Conservation (phyloP, 2,888 invertebrate species). For the Uloborus plumipes region DNA sequence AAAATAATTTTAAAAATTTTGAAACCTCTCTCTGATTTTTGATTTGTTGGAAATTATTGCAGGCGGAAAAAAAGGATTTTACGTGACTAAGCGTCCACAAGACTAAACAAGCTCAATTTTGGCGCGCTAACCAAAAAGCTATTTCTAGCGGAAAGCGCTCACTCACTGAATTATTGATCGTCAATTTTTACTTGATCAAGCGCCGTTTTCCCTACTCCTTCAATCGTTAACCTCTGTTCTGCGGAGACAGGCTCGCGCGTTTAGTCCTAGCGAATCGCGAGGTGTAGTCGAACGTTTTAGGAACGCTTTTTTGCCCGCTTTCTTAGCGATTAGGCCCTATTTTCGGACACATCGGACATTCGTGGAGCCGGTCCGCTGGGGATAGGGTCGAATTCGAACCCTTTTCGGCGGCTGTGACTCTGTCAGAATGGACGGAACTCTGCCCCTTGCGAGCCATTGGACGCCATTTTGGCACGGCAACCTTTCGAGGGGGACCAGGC, state of each 20-base stretch:
- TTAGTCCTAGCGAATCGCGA: conserved; percentile 51
- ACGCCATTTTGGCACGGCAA: conserved; percentile 53
- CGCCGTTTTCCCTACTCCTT: conserved; percentile 38
- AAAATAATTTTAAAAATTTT: no score
- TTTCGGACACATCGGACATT: conserved; percentile 13
- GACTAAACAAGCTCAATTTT: conserved; percentile 41
- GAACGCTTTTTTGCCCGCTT: conserved; percentile 19
- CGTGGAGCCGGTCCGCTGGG: background rate
- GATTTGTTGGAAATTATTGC: no score
- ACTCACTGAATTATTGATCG: conserved; percentile 55
- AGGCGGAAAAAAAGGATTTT: no score
- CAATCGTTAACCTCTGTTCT: conserved; percentile 44
- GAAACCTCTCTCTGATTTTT: no score
- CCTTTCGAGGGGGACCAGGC: conserved; percentile 35
- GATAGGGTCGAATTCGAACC: background rate
- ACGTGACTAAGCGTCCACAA: background rate
- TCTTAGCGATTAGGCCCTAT: conserved; percentile 10
- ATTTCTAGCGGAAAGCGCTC: conserved; percentile 43
- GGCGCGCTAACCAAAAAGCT: conserved; percentile 51
- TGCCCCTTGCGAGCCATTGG: conserved; percentile 31
- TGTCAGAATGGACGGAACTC: conserved; percentile 24
- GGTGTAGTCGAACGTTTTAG: conserved; percentile 31
- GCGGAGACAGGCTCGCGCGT: conserved; percentile 33
- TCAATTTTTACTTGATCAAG: conserved; percentile 57
- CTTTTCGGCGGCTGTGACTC: background rate